Base-by-base conservation (phyloP, 2,113 vertebrate genomes). In the Haemorhous mexicanus region DNA sequence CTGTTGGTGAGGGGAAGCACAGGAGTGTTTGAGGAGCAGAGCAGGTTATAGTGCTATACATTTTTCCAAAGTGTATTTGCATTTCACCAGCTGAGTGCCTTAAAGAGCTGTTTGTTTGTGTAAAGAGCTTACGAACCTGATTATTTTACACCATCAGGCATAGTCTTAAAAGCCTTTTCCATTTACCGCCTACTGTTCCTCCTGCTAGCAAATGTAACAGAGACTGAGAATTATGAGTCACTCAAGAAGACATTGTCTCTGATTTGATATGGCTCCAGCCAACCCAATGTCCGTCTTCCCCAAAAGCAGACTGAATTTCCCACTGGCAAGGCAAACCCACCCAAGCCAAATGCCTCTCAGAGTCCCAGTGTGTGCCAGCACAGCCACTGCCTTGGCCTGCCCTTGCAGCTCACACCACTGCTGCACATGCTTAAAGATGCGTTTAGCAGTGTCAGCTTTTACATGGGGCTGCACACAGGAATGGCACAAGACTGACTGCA, bases 121-220 rank as follows among this genome's bases (percentile, higher is more conserved):
- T 35, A 59, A 59, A 59, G 21, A 58, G 56, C 72, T 50, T 83
- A 89, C n/a, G 64, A 63, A 73, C n/a, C 30, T 37, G 35, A 73
- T 81, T 44, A 61, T 73, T 89, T 93, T 49, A 61, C 33, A 70
- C 17, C 26, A 41, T n/a, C 41, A 61, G 30, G 35, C 32, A 55
- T 8, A 46, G 16, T 62, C 74, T 89, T 72, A 62, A 49, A 95
- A 90, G 47, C 37, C 52, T 72, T 85, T 85, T 35, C 73, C 44
- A 49, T 92, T 75, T 89, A 85, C 70, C 89, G 75, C 70, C 69
- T 70, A 78, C 92, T 85, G 61, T 49, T 90, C 28, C 47, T 62
- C 52, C 83, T 46, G 37, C 67, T 61, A 80, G 69, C 39, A 88
- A 92, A 43, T 23, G 24, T 43, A 84, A 32, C 9, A 77, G 50